Conservation (phyloP, 2,888 invertebrate genomes). For the Labia minor region DNA sequence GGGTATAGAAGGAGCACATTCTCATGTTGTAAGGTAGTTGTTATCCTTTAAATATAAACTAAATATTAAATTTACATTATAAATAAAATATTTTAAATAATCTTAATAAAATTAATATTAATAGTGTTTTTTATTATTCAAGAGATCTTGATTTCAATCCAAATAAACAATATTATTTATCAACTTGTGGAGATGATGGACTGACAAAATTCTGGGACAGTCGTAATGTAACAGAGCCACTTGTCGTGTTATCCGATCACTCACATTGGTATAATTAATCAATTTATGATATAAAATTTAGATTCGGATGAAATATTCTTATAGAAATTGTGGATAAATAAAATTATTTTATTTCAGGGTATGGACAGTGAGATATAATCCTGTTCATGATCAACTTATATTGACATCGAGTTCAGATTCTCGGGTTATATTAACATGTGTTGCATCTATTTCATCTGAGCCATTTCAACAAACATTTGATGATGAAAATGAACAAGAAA, state of each 20-base stretch:
- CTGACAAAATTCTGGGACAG: slow-evolving; percentile 94
- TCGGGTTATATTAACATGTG: slow-evolving; percentile 76
- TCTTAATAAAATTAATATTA: too few species aligned
- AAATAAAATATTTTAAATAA: too few species aligned
- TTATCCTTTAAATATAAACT: neutral
- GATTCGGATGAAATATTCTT: too few species aligned
- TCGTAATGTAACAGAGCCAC: slow-evolving; percentile 64
- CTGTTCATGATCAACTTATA: slow-evolving; percentile 91
- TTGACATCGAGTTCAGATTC: slow-evolving; percentile 92
- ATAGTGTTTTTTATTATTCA: too few species aligned
- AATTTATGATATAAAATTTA: too few species aligned
- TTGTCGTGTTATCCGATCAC: slow-evolving; percentile 71
- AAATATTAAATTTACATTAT: neutral
- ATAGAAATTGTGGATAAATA: too few species aligned
- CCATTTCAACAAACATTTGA: slow-evolving; percentile 48
- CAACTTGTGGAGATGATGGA: slow-evolving; percentile 93
- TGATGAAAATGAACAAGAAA: slow-evolving; percentile 37
- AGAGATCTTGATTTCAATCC: slow-evolving; percentile 93
- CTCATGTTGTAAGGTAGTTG: slow-evolving; percentile 57
- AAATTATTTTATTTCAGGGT: slow-evolving; percentile 49
- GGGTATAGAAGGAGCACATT: slow-evolving; percentile 77
- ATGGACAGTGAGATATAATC: slow-evolving; percentile 90
- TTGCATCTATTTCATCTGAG: slow-evolving; percentile 79
- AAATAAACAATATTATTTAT: slow-evolving; percentile 90
- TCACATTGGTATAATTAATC: slow-evolving; percentile 60